Evolutionary conservation across 2,113 vertebrate genomes (phyloP), one percentile per base, ranked within the genome.

Genomic region (Pollimyrus isidori): DNA sequence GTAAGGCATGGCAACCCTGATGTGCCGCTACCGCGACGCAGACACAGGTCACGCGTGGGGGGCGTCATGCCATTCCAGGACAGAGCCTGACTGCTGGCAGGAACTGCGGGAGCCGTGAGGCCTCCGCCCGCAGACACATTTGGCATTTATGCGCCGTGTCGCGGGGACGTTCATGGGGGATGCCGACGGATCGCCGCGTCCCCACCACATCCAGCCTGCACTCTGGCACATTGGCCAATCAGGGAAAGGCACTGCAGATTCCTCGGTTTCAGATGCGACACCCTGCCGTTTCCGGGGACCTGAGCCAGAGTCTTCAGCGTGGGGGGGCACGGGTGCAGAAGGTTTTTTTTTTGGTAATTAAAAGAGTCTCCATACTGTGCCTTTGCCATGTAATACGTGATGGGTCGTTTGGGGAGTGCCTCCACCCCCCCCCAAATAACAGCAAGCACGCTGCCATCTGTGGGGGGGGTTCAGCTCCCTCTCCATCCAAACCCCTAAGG

Each of bases 211-310:
- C 92, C 92, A 88, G 91, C 91, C 91, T 93, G 92, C 93, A 23
- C 23, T 93, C 93, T 80, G 94, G 91, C 93, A 92, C 91, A 92
- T 92, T 93, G 95, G 93, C 94, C 94, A 94, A 94, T 95, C 93
- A 93, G 91, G 62, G 30, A 13, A 30, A 69, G n/a, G n/a, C n/a
- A 30, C n/a, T 26, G n/a, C 62, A 65, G n/a, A 30, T 69, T 80
- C 35, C 4, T 90, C 91, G 91, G 91, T 93, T 89, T 91, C 89
- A 88, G 90, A 94, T 93, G 93, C 92, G 89, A 19, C 89, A 92
- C 92, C 88, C 90, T 91, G 90, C 91, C 88, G 92, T 92, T 35
- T 89, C 82, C 82, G 87, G 90, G 91, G 91, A 91, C 89, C 89
- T 45, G 39, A 30, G 39, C 76, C 80, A 53, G 19, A 58, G 50